A percentile compares a stretch with the other conserved stretches of the same genome.
These are phyloP conservation scores for Characodon lateralis DNA, from an alignment of 2,797 vertebrate species.

Conservation along the genomic window DNA sequence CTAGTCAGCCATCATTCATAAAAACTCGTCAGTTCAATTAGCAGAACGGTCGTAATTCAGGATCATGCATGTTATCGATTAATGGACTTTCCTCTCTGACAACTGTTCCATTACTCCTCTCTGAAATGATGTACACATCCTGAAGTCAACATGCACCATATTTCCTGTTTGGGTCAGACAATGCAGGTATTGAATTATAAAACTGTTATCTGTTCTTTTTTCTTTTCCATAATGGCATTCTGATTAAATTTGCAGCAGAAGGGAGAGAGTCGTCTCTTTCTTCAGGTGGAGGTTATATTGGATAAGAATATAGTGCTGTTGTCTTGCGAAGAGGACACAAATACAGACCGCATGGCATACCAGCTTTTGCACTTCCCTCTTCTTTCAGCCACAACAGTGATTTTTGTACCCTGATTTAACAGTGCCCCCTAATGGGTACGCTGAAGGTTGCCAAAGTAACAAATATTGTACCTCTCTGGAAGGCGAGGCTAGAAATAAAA, in stretches of 20 bases:
- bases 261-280: conserved; percentile 46
- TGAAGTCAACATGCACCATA: conserved; percentile 54
- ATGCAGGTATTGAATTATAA: conserved; percentile 56
- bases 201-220: conserved; percentile 54
- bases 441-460: background rate
- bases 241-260: conserved; percentile 68
- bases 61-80: conserved; percentile 57
- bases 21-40: conserved; percentile 60
- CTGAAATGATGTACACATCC: conserved; percentile 53
- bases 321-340: conserved; percentile 71
- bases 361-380: conserved; percentile 27
- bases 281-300: conserved; percentile 68
- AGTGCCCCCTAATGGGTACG: conserved; percentile 74
- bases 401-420: conserved; percentile 67
- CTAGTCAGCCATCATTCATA: conserved; percentile 64
- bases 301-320: conserved; percentile 71
- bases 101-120: conserved; percentile 52
- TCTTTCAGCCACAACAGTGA: conserved; percentile 5
- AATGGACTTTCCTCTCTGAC: conserved; percentile 44
- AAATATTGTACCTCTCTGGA: background rate
- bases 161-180: conserved; percentile 70
- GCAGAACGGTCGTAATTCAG: conserved; percentile 56
- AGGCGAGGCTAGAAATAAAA: background rate
- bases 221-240: conserved; percentile 61
- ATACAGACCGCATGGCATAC: conserved; percentile 53